Base-by-base conservation (phyloP, 1,140 invertebrate genomes). In the Drosophila truncata region DNA sequence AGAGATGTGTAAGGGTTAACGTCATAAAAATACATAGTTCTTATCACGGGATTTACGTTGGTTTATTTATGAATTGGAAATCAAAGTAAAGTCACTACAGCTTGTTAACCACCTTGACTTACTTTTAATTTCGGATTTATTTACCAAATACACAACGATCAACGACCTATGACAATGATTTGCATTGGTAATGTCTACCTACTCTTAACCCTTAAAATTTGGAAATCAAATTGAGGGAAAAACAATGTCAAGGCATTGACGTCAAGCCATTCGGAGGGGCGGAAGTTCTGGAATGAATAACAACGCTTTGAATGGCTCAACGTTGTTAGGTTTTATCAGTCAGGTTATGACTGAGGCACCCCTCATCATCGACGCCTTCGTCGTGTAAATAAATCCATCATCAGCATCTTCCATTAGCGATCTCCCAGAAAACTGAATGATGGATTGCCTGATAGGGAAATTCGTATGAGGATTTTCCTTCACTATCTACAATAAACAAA, bases 371-470 rank as follows among this genome's bases (percentile, higher is more conserved):
- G 31, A 20, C 18, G 27, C 16, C 47, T 35, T 16, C 50, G 20
- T 7, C 33, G 50, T 50, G 65, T 80, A 72, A 88, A 86, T 80
- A 80, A 88, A 86, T 86, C 84, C 79, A 77, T 83, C 83, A 77
- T 41, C 75, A 33, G 62, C 58, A 61, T 49, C 50, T 42, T 59
- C 66, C 66, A 72, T 72, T 59, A 72, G 66, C 54, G 35, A 25
- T 18, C 66, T 29, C 6, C 64, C 50, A 9, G n/a, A 35, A 33
- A 23, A 72, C 14, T 18, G 8, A 20, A 33, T 72, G 65, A 72
- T 72, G 69, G 52, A 72, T 72, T 71, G 57, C 14, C 3, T 29
- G 39, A 29, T 23, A 37, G 27, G 25, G n/a, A 49, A 72, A 41
- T 41, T 39, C 16, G 67, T 69, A 59, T 71, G 7, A 14, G 20